Evolutionary conservation across 2,888 invertebrate species (phyloP).

Genomic region (Conchocele bisecta): DNA sequence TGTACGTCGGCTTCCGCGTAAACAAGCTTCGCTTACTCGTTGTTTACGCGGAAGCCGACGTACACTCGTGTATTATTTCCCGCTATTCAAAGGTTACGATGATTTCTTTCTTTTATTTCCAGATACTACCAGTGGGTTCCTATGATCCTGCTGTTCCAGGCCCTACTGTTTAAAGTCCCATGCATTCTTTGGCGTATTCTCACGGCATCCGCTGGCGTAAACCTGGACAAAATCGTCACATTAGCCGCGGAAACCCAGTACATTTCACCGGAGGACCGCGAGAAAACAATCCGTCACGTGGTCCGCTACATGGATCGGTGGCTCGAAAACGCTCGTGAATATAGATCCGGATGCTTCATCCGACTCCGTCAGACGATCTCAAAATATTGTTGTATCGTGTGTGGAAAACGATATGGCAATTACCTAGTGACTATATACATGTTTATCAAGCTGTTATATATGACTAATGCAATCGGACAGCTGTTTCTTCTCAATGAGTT

Average conservation of each 20-base stretch:
- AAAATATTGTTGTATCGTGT: slow-evolving; percentile 81
- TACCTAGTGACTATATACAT: slow-evolving; percentile 84
- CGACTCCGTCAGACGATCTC: slow-evolving; percentile 81
- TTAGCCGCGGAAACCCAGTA: slow-evolving; percentile 83
- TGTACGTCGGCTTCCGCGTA: no score
- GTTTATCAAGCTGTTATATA: slow-evolving; percentile 83
- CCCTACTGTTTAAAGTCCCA: slow-evolving; percentile 84
- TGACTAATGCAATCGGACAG: slow-evolving; percentile 83
- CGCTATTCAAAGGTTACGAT: no score
- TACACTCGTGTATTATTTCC: no score
- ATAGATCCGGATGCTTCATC: slow-evolving; percentile 81
- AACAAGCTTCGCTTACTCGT: no score
- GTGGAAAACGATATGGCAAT: slow-evolving; percentile 83
- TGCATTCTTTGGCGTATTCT: slow-evolving; percentile 84
- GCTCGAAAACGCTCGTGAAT: slow-evolving; percentile 82
- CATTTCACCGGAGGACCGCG: slow-evolving; percentile 81
- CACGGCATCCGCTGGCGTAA: slow-evolving; percentile 77
- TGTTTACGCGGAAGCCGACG: no score
- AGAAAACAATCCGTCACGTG: slow-evolving; percentile 82
- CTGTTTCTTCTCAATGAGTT: slow-evolving; percentile 84
- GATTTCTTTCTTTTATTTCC: no score
- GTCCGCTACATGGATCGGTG: slow-evolving; percentile 84
- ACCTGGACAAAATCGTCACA: slow-evolving; percentile 82
- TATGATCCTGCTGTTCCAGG: slow-evolving; percentile 84
- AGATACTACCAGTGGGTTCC: slow-evolving; percentile 83